Base-by-base conservation (phyloP, 2,797 vertebrate genomes). In the Sebastiscus tertius region DNA sequence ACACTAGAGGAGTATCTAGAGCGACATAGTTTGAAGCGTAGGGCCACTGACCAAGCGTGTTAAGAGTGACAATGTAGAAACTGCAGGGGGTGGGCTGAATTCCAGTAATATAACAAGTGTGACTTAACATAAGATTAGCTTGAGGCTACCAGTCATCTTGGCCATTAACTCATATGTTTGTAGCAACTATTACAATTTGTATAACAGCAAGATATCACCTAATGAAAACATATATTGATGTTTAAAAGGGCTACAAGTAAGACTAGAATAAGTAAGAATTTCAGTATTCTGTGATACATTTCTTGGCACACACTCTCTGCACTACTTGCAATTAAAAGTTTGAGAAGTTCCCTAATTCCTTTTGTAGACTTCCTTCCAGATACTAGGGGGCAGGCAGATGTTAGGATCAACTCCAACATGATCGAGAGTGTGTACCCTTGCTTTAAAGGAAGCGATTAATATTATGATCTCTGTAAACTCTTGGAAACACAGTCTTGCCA, bases 341-440 rank as follows among this genome's bases (percentile, higher is more conserved):
- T 78, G 6, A 71, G 33, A 75, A 89, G 81, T 90, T 86, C 34
- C 73, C 54, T 85, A 90, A 91, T 87, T 91, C 88, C 64, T 71
- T 84, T 71, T 72, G 65, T 52, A 8, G 79, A 86, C 70, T 88
- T 81, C 10, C 11, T 74, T 82, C 87, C 88, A 92, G 85, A 78
- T 88, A 73, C 89, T 71, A 26, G 78, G 27, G 85, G 89, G 90
- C 85, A 88, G 80, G 60, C 88, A 92, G 89, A 89, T 90, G 91
- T 88, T 88, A 49, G 88, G 87, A 91, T 78, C 77, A 10, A 18
- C 42, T 90, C 89, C 87, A 93, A 80, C 58, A 76, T 22, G 64
- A 87, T 84, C 79, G 58, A n/a, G 66, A 78, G 54, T 69, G 84
- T 69, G 83, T 49, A 77, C 68, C 63, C 72, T 80, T 26, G 8